phyloP scores from a whole-genome alignment of 2,888 invertebrate genomes.

The Lycia hirtaria region DNA sequence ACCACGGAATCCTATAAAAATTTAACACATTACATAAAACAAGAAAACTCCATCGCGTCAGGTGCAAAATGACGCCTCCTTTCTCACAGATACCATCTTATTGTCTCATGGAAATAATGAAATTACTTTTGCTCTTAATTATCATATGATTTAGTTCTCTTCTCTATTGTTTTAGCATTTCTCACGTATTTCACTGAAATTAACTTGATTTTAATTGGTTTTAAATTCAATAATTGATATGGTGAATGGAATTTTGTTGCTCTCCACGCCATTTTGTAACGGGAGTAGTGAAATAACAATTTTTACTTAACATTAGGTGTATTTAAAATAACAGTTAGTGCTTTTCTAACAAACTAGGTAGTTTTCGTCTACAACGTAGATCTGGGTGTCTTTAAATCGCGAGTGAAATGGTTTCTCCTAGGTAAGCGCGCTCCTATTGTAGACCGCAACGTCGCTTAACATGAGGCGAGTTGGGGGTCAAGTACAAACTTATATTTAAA shows the following conservation, averaged over 20 bases:
- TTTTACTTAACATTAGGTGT: not conserved
- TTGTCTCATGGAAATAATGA: conserved; percentile 28
- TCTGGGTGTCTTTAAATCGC: too few relatives aligned
- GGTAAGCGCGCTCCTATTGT: too few relatives aligned
- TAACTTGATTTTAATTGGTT: conserved; percentile 35
- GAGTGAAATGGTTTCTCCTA: too few relatives aligned
- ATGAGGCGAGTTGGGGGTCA: too few relatives aligned
- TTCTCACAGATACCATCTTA: conserved; percentile 26
- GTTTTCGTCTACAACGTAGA: too few relatives aligned
- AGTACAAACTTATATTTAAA: too few relatives aligned
- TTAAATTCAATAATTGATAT: conserved; percentile 35
- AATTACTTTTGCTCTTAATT: conserved; percentile 23
- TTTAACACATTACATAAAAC: conserved; percentile 9
- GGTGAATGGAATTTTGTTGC: conserved; percentile 5
- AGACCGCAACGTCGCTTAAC: too few relatives aligned
- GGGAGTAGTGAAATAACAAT: not conserved
- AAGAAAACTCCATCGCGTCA: conserved; percentile 6
- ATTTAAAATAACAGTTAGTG: too few relatives aligned
- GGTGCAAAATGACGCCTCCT: conserved; percentile 7
- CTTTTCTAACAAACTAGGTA: too few relatives aligned
- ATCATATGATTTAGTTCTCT: conserved; percentile 38
- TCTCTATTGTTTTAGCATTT: conserved; percentile 36
- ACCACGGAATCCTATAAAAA: not conserved
- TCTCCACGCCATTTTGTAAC: not conserved
- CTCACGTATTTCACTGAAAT: conserved; percentile 34